phyloP scores from a whole-genome alignment of 2,113 vertebrate genomes.

The Trachemys scripta region DNA sequence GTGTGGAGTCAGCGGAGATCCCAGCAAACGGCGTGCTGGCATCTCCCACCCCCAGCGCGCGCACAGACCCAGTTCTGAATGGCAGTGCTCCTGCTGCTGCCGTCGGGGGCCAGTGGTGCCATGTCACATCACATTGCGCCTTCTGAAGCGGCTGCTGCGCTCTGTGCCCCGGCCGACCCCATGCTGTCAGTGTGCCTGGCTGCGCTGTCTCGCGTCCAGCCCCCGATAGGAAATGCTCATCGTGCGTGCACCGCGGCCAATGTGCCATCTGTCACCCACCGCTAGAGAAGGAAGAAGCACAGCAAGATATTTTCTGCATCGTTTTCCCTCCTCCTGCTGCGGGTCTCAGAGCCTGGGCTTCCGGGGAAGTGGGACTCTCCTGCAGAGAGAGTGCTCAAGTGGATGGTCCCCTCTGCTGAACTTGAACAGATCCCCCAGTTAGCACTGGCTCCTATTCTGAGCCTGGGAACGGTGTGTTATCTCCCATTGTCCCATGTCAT shows the following conservation, averaged over 20 bases:
- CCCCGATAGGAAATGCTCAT: not conserved
- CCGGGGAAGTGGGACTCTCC: not conserved
- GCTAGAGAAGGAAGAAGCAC: not conserved
- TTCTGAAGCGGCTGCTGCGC: not conserved
- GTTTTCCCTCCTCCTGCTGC: not conserved
- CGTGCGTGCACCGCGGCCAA: not conserved
- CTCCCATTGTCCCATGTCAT: not conserved
- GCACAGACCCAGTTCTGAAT: not conserved
- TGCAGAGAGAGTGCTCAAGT: not conserved
- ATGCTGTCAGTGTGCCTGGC: not conserved
- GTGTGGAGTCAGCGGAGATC: not conserved
- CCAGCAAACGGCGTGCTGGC: not conserved
- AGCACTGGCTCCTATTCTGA: not conserved
- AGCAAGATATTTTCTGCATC: not conserved
- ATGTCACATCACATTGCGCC: not conserved
- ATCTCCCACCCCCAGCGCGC: accelerated
- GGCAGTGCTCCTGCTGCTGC: not conserved
- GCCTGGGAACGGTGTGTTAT: not conserved
- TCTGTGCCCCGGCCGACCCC: not conserved
- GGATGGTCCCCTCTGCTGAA: not conserved
- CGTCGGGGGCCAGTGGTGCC: not conserved
- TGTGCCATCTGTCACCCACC: not conserved
- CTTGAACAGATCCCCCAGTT: not conserved
- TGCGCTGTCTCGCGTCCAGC: no score
- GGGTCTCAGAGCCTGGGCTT: not conserved